These are phyloP conservation scores for Tachyglossus aculeatus DNA, from an alignment of 2,797 vertebrate species.

Conservation along the genomic window DNA sequence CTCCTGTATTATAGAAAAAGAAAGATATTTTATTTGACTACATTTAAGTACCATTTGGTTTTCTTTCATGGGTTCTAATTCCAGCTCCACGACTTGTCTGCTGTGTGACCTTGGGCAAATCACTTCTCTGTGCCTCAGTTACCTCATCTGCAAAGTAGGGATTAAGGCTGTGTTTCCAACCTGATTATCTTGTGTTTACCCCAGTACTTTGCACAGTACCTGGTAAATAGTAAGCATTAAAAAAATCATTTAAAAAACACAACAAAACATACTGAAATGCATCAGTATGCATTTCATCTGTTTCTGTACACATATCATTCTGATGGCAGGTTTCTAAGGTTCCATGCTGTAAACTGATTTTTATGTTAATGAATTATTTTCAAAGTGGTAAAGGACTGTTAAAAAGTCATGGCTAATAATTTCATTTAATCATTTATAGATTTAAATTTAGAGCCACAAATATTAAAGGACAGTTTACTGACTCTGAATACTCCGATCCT, in stretches of 20 bases:
- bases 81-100: no score
- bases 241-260: neutral
- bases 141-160: no score
- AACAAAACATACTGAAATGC: neutral
- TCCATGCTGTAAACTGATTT: conserved; percentile 7
- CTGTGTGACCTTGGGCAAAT: no score
- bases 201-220: no score
- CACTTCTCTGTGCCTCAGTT: no score
- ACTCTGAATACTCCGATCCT: conserved; percentile 91
- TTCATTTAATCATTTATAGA: conserved; percentile 74
- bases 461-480: conserved; percentile 87
- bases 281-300: neutral
- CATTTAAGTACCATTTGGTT: neutral
- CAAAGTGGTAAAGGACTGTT: neutral
- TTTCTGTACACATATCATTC: neutral
- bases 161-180: no score
- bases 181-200: no score
- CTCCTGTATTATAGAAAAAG: no score
- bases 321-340: neutral
- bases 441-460: conserved; percentile 98
- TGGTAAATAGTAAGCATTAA: neutral
- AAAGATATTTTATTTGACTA: no score
- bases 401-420: conserved; percentile 15
- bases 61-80: no score
- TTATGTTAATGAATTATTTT: conserved; percentile 9